A percentile compares a stretch with the other conserved stretches of the same genome.
phyloP scores from a whole-genome alignment of 2,113 vertebrate species.

The Cyanoderma ruficeps region DNA sequence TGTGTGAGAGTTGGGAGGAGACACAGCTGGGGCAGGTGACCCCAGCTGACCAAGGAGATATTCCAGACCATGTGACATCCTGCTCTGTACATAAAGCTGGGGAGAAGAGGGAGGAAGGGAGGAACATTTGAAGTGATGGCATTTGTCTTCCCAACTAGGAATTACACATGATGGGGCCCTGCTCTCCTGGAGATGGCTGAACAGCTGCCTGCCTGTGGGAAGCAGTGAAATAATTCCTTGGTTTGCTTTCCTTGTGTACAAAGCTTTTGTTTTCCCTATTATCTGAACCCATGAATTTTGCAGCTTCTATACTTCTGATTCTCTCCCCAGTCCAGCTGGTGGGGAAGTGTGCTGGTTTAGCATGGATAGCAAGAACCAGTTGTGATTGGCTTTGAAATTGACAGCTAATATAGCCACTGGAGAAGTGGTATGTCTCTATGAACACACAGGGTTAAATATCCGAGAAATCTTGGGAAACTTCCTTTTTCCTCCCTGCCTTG shows the following conservation, averaged over 20 bases:
- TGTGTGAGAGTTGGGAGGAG: neutral
- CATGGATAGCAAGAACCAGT: too few species aligned
- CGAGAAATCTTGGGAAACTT: too few species aligned
- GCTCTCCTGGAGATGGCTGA: neutral
- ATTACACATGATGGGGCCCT: rapidly evolving
- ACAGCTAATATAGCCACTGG: too few species aligned
- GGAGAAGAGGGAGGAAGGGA: neutral
- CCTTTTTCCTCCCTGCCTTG: too few species aligned
- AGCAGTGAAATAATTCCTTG: neutral
- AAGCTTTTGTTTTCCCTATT: neutral
- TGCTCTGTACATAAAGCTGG: neutral
- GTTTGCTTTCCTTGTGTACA: neutral
- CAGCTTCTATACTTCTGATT: neutral
- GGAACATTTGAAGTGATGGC: neutral
- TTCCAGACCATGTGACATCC: neutral
- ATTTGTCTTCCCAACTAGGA: neutral
- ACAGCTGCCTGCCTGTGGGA: neutral
- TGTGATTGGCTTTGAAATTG: too few species aligned
- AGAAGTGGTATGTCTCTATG: too few species aligned
- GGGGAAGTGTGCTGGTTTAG: neutral
- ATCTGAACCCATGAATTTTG: neutral
- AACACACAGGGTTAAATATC: too few species aligned
- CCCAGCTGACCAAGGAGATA: neutral
- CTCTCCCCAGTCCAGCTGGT: rapidly evolving
- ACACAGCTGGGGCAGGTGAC: neutral